Evolutionary conservation across 2,797 vertebrate species (phyloP), one percentile per base, ranked within the genome.

Genomic region (Clarias fuscus): DNA sequence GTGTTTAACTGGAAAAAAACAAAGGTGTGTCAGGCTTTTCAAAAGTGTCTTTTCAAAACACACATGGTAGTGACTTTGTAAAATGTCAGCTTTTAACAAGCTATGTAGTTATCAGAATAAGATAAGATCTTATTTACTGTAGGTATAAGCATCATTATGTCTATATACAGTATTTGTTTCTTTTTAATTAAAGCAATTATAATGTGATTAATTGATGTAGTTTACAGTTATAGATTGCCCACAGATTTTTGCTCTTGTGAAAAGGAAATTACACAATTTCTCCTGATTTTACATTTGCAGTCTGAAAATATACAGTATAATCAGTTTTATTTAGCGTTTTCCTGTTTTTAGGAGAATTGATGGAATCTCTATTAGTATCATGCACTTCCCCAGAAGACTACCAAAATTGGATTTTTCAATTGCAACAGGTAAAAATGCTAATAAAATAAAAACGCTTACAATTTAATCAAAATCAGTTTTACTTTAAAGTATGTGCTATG

Each of bases 361-460:
- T 96, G 94, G 96, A 97, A 88, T 94, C 96, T 0, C 90, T 97
- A 89, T 90, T 95, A 75, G 91, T 97, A 64, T 94, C 92, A 1
- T 97, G 96, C 84, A 90, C 88, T 80, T 92, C 91, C 80, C 88
- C 91, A 87, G 95, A 96, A 84, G 96, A 97, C 87, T 96, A 97
- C 80, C 93, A 95, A 89, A 95, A 89, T 91, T 96, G 95, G 95
- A 94, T 96, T 80, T 97, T 96, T 87, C 94, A 95, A 13, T 89
- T 97, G 86, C 96, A 97, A 81, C 94, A 96, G 95, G 96, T 96
- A 92, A 85, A 85, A 56, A 84, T 67, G 7, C 7, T 14, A 48
- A 70, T 11, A 14, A 17, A 30, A 43, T 24, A 65, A 24, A n/a
- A 30, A 56, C 13, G 13, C 2, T 56, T 56, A 56, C 13, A 56